Evolutionary conservation across 2,113 vertebrate species (phyloP).

Genomic region (Scomber colias): DNA sequence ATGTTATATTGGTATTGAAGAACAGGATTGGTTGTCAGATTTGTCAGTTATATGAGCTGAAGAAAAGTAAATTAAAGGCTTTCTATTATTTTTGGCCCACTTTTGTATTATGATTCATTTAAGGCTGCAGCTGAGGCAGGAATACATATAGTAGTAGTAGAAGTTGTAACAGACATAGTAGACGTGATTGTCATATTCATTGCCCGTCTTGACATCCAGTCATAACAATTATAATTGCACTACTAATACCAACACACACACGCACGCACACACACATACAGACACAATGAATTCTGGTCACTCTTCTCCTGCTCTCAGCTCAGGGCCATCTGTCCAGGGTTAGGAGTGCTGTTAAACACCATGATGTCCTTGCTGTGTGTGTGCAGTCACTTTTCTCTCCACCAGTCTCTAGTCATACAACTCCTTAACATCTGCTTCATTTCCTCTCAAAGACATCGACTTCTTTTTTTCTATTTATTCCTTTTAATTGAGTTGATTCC

Average conservation of each 20-base stretch:
- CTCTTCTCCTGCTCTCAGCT: constrained; percentile 33
- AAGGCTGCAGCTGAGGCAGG: too few relatives aligned
- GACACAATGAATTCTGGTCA: constrained; percentile 25
- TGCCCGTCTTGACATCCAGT: neutral
- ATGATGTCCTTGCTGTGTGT: constrained; percentile 49
- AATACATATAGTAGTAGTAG: neutral
- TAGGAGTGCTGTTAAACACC: constrained; percentile 58
- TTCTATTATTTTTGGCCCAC: too few relatives aligned
- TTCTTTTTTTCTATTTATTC: neutral
- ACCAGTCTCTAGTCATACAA: constrained; percentile 17
- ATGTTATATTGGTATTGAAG: too few relatives aligned
- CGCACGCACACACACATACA: neutral
- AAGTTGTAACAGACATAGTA: neutral
- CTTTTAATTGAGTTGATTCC: constrained; percentile 36
- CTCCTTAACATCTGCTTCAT: neutral
- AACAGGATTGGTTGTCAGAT: too few relatives aligned
- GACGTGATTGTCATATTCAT: constrained; percentile 2
- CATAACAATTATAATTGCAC: constrained; percentile 6
- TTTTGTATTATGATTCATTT: too few relatives aligned
- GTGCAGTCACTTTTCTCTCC: constrained; percentile 25
- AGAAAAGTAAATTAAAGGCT: too few relatives aligned
- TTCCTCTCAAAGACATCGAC: neutral
- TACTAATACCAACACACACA: neutral
- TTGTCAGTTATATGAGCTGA: too few relatives aligned
- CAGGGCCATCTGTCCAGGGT: constrained; percentile 62